Percentiles rank a stretch among this genome's conserved stretches.
These are phyloP conservation scores for Ormyrus thymus DNA, from an alignment of 2,888 invertebrate species.

Conservation along the genomic window DNA sequence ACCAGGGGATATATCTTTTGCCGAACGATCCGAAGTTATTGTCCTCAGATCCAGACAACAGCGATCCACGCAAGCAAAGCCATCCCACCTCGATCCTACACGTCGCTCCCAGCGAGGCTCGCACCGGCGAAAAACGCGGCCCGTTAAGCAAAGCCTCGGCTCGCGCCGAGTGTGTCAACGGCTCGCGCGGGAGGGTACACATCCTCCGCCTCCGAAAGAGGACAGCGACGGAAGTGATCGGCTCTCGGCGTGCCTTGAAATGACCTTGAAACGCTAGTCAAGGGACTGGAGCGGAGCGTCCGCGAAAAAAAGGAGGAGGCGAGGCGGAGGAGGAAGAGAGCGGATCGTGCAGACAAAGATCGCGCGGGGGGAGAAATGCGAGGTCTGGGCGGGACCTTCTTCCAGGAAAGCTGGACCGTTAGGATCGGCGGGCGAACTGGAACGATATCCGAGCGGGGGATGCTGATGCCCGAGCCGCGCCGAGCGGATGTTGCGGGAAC, in stretches of 20 bases:
- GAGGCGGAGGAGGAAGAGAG: neutral
- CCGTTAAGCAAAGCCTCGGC: too few species aligned
- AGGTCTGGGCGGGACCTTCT: slow-evolving; percentile 53
- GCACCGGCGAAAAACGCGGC: too few species aligned
- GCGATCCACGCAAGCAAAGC: too few species aligned
- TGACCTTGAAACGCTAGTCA: slow-evolving; percentile 42
- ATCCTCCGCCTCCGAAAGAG: neutral
- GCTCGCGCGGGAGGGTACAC: too few species aligned
- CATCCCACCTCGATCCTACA: too few species aligned
- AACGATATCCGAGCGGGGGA: slow-evolving; percentile 44
- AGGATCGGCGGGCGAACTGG: slow-evolving; percentile 53
- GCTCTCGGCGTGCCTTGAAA: slow-evolving; percentile 35
- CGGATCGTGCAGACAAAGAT: slow-evolving; percentile 8
- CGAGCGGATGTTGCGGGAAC: too few species aligned
- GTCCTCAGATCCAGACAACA: too few species aligned
- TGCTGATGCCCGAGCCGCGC: too few species aligned
- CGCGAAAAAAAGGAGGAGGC: neutral
- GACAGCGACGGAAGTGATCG: slow-evolving; percentile 1
- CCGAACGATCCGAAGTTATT: too few species aligned
- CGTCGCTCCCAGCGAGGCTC: too few species aligned
- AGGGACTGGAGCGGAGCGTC: neutral
- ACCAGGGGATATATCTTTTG: too few species aligned
- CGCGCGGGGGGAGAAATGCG: slow-evolving; percentile 1
- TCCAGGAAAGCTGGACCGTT: slow-evolving; percentile 59
- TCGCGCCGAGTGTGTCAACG: too few species aligned